These are phyloP conservation scores for Melopsittacus undulatus DNA, from an alignment of 2,797 vertebrate genomes.

Conservation along the genomic window DNA sequence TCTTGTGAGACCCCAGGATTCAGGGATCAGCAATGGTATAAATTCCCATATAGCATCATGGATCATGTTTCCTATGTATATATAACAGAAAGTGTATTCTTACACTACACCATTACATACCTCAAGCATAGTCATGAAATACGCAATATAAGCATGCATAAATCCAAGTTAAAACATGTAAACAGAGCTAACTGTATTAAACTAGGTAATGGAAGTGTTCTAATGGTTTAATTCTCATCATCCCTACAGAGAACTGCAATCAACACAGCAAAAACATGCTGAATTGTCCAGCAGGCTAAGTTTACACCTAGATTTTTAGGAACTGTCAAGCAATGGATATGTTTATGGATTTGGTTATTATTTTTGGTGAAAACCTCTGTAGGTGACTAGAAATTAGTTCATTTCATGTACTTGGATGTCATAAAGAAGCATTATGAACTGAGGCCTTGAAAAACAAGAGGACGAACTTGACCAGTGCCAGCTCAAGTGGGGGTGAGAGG, in stretches of 20 bases:
- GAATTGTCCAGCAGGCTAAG: neutral
- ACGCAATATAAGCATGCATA: neutral
- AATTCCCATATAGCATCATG: neutral
- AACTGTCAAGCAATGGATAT: neutral
- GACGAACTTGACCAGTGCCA: neutral
- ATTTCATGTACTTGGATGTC: neutral
- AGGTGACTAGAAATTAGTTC: neutral
- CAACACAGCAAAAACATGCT: neutral
- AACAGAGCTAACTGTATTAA: neutral
- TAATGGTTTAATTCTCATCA: neutral
- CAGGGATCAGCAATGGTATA: neutral
- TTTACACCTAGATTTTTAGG: neutral
- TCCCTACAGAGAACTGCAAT: neutral
- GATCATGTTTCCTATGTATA: neutral
- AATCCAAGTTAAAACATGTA: neutral
- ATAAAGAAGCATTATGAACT: neutral
- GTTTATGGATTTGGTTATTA: neutral
- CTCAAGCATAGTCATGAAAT: neutral
- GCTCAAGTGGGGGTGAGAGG: neutral
- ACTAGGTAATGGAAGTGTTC: neutral
- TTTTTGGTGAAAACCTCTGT: neutral
- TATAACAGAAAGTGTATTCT: neutral
- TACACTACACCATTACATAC: neutral
- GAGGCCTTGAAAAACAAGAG: neutral
- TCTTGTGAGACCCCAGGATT: neutral